Evolutionary conservation across 2,113 vertebrate genomes (phyloP).

Genomic region (Thymallus thymallus): DNA sequence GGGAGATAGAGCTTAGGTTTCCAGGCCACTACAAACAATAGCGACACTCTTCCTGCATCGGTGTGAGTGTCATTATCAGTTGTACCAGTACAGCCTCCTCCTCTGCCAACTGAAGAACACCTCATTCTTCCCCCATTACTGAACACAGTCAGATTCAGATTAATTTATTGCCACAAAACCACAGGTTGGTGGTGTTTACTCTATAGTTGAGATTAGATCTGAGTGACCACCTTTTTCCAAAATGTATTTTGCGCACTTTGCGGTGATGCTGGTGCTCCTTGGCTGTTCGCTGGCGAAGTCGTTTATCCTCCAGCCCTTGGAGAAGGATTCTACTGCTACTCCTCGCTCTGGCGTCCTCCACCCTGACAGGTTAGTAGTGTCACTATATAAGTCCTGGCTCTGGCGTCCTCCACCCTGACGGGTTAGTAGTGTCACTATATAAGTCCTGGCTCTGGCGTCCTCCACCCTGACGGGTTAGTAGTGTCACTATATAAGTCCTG

Average conservation of each 20-base stretch:
- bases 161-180: no score
- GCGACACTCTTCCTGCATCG: slow-evolving; percentile 8
- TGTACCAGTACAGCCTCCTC: slow-evolving; percentile 27
- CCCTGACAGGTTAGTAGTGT: slow-evolving; percentile 54
- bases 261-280: slow-evolving; percentile 43
- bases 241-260: slow-evolving; percentile 51
- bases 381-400: neutral
- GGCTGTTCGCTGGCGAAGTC: slow-evolving; percentile 47
- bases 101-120: slow-evolving; percentile 20
- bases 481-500: neutral
- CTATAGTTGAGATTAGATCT: neutral
- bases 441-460: neutral
- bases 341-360: slow-evolving; percentile 4
- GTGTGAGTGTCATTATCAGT: slow-evolving; percentile 38
- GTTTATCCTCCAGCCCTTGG: slow-evolving; percentile 56
- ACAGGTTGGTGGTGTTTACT: no score
- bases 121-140: neutral
- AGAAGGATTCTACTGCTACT: slow-evolving; percentile 29
- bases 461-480: slow-evolving; percentile 56
- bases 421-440: slow-evolving; percentile 50
- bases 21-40: slow-evolving; percentile 65
- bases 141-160: neutral
- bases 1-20: slow-evolving; percentile 74
- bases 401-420: slow-evolving; percentile 22
- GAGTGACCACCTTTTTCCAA: neutral